These are phyloP conservation scores for Semnornis frantzii DNA, from an alignment of 2,113 vertebrate species.

Conservation along the genomic window DNA sequence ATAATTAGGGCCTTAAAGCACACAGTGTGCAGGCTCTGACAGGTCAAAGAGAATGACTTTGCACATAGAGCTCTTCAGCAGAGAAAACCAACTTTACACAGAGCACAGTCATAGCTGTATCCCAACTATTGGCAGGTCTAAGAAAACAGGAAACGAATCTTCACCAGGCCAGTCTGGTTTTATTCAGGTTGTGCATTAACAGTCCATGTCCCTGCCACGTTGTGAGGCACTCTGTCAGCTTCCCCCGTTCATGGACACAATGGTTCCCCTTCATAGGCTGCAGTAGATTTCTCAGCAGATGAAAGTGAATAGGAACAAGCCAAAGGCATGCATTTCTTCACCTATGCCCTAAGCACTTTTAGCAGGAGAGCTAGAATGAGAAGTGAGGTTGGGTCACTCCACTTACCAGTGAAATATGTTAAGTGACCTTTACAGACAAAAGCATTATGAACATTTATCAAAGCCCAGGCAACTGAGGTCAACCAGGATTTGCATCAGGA, in stretches of 20 bases:
- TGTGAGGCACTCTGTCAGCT: neutral
- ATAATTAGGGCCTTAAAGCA: neutral
- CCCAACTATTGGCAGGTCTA: conserved; percentile 10
- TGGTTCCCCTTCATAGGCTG: neutral
- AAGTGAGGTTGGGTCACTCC: neutral
- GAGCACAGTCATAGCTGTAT: neutral
- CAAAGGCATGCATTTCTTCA: neutral
- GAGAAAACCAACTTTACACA: neutral
- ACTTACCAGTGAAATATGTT: neutral
- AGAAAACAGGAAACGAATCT: conserved; percentile 18
- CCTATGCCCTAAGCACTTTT: neutral
- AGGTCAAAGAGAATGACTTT: neutral
- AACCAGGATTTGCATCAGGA: neutral
- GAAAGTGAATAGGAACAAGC: neutral
- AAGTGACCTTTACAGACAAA: neutral
- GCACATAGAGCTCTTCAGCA: neutral
- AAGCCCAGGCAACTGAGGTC: neutral
- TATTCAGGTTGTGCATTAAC: neutral
- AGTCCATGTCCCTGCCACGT: neutral
- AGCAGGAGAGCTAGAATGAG: neutral
- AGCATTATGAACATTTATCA: neutral
- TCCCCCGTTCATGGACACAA: accelerated
- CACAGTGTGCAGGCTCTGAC: neutral
- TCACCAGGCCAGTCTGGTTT: neutral
- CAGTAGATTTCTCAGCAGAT: neutral